A percentile compares a stretch with the other conserved stretches of the same genome.
Evolutionary conservation across 2,888 invertebrate species (phyloP).

Genomic region (Oscheius onirici): DNA sequence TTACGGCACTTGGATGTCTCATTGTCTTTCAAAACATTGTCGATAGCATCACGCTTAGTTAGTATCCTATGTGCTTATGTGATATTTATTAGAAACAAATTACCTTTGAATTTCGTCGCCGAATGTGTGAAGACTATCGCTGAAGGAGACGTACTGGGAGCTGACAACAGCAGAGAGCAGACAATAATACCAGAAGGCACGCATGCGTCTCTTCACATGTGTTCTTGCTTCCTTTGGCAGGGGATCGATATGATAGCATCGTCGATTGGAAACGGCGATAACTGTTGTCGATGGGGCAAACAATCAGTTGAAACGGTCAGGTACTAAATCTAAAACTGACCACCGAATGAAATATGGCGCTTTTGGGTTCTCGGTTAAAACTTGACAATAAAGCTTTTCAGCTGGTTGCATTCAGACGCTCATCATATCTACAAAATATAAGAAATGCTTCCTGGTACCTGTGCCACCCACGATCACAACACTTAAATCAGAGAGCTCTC

Average conservation of each 20-base stretch:
- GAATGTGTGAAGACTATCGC: neutral
- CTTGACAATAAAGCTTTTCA: no score
- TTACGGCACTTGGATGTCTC: constrained; percentile 47
- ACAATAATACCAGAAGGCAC: constrained; percentile 8
- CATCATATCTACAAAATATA: no score
- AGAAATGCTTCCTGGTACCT: no score
- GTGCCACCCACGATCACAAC: no score
- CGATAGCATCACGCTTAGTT: constrained; percentile 45
- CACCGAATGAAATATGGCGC: neutral
- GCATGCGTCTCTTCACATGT: constrained; percentile 26
- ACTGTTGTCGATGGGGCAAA: constrained; percentile 22
- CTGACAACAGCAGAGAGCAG: neutral
- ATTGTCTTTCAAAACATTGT: constrained; percentile 49
- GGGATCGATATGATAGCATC: constrained; percentile 33
- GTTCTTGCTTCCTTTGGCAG: constrained; percentile 24
- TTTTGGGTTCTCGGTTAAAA: no score
- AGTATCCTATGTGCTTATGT: constrained; percentile 29
- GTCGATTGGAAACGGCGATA: constrained; percentile 28
- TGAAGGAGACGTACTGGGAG: constrained; percentile 2
- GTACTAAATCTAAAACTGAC: neutral
- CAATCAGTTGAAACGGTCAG: constrained; percentile 7
- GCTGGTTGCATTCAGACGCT: no score
- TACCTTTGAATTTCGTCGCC: neutral
- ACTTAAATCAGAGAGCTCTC: no score
- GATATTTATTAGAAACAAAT: neutral